Conservation (phyloP, 2,797 vertebrate species). For the Tenualosa thibaudeaui region DNA sequence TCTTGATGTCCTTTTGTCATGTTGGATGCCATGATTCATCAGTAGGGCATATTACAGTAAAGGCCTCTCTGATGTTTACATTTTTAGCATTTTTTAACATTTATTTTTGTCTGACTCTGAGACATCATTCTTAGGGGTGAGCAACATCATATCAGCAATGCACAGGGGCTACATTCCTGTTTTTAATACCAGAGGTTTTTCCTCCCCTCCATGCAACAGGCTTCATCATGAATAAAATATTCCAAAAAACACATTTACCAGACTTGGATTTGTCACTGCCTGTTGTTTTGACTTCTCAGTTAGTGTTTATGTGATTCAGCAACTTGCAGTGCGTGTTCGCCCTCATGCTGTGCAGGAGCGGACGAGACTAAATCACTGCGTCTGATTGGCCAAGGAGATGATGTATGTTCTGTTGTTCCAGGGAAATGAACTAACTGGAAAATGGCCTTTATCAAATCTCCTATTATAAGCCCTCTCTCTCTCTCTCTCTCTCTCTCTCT, state of each 20-base stretch:
- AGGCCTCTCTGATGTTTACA: no score
- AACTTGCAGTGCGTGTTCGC: neutral
- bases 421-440: neutral
- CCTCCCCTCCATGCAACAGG: neutral
- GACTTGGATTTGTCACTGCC: neutral
- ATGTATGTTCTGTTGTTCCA: neutral
- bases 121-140: no score
- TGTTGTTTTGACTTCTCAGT: constrained; percentile 7
- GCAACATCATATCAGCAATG: no score
- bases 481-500: no score
- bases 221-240: neutral
- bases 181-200: no score
- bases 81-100: no score
- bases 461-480: no score
- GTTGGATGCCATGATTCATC: no score
- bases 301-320: neutral
- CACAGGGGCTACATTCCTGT: no score
- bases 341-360: neutral
- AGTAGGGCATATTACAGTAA: no score
- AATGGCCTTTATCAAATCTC: neutral
- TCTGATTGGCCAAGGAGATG: neutral
- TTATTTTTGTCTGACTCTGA: no score
- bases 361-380: neutral
- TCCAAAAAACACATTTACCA: constrained; percentile 7
- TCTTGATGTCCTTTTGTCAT: no score